Base-by-base conservation (phyloP, 2,888 invertebrate species). In the Drosophila vallismaia region DNA sequence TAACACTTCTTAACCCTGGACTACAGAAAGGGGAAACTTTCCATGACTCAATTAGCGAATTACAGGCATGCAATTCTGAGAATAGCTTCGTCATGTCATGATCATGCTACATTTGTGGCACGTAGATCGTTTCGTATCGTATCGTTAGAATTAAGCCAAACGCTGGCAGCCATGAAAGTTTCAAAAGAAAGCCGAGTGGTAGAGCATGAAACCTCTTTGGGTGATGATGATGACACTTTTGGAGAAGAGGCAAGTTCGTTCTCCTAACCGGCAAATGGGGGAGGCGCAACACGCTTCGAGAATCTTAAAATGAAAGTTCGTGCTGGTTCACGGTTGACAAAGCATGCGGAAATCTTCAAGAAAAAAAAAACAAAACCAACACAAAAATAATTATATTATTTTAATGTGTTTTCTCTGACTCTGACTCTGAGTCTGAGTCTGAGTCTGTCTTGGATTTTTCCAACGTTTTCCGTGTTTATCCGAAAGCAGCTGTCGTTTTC, bases 251-350 rank as follows among this genome's bases (percentile, higher is more conserved):
- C 6, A 6, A 6, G 28, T 28, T 28, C 28, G 28, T 28, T 28
- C 28, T 28, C 6, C 28, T 28, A 28, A 28, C 28, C 28, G 10
- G 10, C 9, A 31, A 24, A 1, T 12, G 33, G n/a, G 36, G 42
- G 38, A 33, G 56, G 31, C 54, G 67, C 50, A 55, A 64, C 56
- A 74, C 74, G 69, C 73, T 77, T 71, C 64, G 76, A 88, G 76
- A 88, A 88, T 86, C 72, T 77, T 85, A 74, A 87, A 86, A 86
- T 86, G 86, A 86, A 86, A 86, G 86, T 86, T 88, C 82, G 88
- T 86, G 88, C 88, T 82, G 38, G 76, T 79, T 87, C 75, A 86
- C 86, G 86, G 81, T 88, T 88, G 86, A 79, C 82, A 75, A 77
- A 87, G 70, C 86, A 88, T 86, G 85, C 82, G 88, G 88, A 86